A percentile compares a stretch with the other conserved stretches of the same genome.
Evolutionary conservation across 2,888 invertebrate genomes (phyloP).

Genomic region (Leptogaster cylindrica): DNA sequence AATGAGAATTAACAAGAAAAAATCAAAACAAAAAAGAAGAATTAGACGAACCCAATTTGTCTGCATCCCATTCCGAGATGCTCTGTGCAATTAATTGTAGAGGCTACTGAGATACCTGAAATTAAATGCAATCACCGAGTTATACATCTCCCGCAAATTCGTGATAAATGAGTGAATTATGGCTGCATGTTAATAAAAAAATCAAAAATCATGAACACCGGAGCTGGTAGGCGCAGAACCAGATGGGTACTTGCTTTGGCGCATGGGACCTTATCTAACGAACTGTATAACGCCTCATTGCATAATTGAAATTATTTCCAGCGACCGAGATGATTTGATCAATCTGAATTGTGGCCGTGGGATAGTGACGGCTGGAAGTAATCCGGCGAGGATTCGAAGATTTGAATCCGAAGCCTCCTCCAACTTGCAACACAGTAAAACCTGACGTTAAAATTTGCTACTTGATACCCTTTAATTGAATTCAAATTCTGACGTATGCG

Average conservation of each 20-base stretch:
- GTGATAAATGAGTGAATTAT: constrained; percentile 36
- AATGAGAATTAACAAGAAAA: constrained; percentile 24
- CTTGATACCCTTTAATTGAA: constrained; percentile 15
- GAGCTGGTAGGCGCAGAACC: not conserved
- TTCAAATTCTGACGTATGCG: constrained; percentile 16
- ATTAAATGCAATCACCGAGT: not conserved
- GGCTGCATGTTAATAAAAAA: constrained; percentile 13
- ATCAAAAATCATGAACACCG: not conserved
- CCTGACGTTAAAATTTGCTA: constrained; percentile 14
- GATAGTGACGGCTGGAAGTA: not conserved
- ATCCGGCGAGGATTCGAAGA: not conserved
- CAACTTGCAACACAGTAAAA: no score
- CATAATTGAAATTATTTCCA: constrained; percentile 38
- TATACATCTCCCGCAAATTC: not conserved
- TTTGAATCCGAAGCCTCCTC: not conserved
- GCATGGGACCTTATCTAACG: constrained; percentile 17
- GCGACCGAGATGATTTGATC: constrained; percentile 18
- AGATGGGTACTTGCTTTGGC: not conserved
- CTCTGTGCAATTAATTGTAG: no score
- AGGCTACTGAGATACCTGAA: constrained; percentile 11
- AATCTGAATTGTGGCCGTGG: constrained; percentile 25
- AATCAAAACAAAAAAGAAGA: not conserved
- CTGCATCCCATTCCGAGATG: not conserved
- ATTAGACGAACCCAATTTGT: constrained; percentile 30
- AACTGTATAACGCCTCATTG: constrained; percentile 22